phyloP scores from a whole-genome alignment of 2,888 invertebrate genomes.

The Acrocyrtus sp. region DNA sequence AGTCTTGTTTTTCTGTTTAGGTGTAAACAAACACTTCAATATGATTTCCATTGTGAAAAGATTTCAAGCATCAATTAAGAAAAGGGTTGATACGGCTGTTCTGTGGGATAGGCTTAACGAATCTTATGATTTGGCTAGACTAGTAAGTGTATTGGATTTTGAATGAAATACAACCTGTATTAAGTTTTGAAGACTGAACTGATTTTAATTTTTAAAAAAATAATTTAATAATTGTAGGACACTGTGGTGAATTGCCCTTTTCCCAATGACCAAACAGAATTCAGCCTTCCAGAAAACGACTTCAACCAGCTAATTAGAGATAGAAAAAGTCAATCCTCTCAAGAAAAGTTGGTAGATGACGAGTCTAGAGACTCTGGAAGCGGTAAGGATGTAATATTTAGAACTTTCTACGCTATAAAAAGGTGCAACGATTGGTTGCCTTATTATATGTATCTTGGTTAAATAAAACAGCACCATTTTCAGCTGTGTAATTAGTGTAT shows the following conservation, averaged over 20 bases:
- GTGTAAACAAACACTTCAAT: slow-evolving; percentile 30
- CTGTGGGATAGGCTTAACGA: slow-evolving; percentile 22
- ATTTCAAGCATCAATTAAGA: slow-evolving; percentile 17
- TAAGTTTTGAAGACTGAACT: no score
- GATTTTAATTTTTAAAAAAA: slow-evolving; percentile 2
- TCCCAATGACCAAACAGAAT: slow-evolving; percentile 18
- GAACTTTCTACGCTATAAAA: neutral
- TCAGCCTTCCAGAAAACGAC: slow-evolving; percentile 28
- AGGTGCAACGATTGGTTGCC: no score
- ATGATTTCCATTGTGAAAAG: slow-evolving; percentile 19
- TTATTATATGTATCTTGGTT: no score
- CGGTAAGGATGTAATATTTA: slow-evolving; percentile 9
- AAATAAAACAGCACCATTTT: no score
- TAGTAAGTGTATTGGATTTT: slow-evolving; percentile 7
- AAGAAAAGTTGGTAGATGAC: slow-evolving; percentile 30
- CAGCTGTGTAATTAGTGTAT: no score
- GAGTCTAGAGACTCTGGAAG: slow-evolving; percentile 34
- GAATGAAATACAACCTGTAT: no score
- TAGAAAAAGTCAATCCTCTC: slow-evolving; percentile 24
- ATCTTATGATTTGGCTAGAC: slow-evolving; percentile 9
- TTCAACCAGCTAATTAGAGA: slow-evolving; percentile 33
- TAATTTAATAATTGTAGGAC: slow-evolving; percentile 21
- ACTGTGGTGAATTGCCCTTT: slow-evolving; percentile 9
- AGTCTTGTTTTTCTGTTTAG: neutral
- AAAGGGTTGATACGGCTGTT: slow-evolving; percentile 16